Conservation (phyloP, 2,888 invertebrate species). For the Palloptera scutellata region DNA sequence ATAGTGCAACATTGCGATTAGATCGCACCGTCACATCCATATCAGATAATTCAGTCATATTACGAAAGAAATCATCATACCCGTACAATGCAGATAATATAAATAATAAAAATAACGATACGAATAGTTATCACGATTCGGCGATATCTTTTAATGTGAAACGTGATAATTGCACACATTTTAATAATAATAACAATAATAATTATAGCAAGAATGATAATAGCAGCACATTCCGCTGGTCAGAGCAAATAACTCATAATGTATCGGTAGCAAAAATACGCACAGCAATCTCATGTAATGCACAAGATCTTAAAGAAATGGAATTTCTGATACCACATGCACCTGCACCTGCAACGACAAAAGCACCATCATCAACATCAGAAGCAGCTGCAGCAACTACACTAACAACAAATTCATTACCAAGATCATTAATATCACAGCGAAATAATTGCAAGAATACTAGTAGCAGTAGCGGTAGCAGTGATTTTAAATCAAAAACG, state of each 20-base stretch:
- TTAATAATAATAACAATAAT: conserved; percentile 18
- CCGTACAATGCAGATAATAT: not conserved
- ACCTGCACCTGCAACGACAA: conserved; percentile 43
- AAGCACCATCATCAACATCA: conserved; percentile 51
- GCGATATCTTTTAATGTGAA: too few species aligned
- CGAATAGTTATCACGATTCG: too few species aligned
- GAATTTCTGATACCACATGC: conserved; percentile 59
- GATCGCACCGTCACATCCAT: conserved; percentile 18
- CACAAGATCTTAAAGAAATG: conserved; percentile 58
- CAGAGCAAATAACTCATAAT: conserved; percentile 54
- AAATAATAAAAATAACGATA: not conserved
- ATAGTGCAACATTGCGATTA: conserved; percentile 46
- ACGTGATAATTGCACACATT: too few species aligned
- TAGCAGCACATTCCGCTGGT: conserved; percentile 48
- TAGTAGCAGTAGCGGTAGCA: conserved; percentile 18
- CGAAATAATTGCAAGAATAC: conserved; percentile 15
- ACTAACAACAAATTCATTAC: conserved; percentile 22
- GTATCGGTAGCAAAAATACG: conserved; percentile 53
- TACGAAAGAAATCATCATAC: not conserved
- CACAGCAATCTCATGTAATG: conserved; percentile 53
- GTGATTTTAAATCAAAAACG: conserved; percentile 15
- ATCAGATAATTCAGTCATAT: not conserved
- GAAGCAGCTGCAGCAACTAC: conserved; percentile 51
- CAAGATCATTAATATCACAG: conserved; percentile 35
- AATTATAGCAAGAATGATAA: conserved; percentile 24